A percentile compares a stretch with the other conserved stretches of the same genome.
Conservation (phyloP, 2,113 vertebrate genomes). For the Microcebus griseorufus region DNA sequence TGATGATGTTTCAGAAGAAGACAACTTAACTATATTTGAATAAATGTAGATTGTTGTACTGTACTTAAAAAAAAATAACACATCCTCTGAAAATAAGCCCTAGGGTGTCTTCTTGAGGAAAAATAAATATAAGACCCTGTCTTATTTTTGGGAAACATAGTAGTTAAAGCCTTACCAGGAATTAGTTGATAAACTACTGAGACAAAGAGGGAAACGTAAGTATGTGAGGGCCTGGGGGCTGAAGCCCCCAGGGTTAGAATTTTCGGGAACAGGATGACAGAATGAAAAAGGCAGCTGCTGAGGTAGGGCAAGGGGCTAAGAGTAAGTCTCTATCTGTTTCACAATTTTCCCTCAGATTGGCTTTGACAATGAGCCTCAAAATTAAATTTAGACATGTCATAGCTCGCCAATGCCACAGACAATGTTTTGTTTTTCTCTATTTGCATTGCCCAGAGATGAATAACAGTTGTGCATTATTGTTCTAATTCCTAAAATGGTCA, state of each 20-base stretch:
- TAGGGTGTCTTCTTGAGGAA: too few species aligned
- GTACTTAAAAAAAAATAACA: too few species aligned
- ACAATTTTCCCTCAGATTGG: background rate
- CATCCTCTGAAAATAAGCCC: too few species aligned
- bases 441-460: background rate
- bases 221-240: background rate
- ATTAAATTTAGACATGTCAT: conserved; percentile 3
- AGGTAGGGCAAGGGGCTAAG: background rate
- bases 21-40: too few species aligned
- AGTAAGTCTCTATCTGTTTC: background rate
- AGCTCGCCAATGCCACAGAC: conserved; percentile 9
- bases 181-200: background rate
- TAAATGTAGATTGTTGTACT: too few species aligned
- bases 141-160: too few species aligned
- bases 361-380: conserved; percentile 5
- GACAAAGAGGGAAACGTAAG: background rate
- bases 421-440: conserved; percentile 21
- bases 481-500: conserved; percentile 22
- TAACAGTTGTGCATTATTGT: background rate
- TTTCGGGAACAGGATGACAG: background rate
- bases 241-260: background rate
- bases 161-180: background rate
- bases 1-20: too few species aligned
- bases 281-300: background rate
- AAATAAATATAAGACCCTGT: too few species aligned